These are phyloP conservation scores for Gryon sp. DNA, from an alignment of 1,140 invertebrate genomes.

Conservation along the genomic window DNA sequence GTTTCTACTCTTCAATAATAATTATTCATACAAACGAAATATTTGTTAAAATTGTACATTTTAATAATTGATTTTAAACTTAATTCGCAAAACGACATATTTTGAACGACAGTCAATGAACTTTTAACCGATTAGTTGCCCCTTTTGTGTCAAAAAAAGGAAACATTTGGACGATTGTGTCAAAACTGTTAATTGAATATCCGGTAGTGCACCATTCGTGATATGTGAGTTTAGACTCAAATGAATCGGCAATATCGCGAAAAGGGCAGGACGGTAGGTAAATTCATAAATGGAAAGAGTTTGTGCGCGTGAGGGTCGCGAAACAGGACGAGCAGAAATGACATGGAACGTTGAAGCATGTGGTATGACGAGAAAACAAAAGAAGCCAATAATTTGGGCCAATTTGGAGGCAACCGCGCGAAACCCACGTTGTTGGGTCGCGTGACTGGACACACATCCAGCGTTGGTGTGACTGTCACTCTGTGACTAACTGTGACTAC, in stretches of 20 bases:
- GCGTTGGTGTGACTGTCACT: constrained; percentile 69
- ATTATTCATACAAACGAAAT: too few relatives aligned
- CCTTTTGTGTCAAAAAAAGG: too few relatives aligned
- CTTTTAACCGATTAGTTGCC: too few relatives aligned
- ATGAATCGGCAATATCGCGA: constrained; percentile 40
- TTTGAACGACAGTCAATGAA: too few relatives aligned
- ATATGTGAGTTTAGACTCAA: constrained; percentile 14
- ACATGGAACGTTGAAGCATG: constrained; percentile 72
- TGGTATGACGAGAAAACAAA: constrained; percentile 78
- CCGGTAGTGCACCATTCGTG: background rate
- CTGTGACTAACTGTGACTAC: constrained; percentile 67
- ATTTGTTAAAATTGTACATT: too few relatives aligned
- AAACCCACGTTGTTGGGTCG: constrained; percentile 70
- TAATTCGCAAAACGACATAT: too few relatives aligned
- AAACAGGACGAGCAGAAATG: constrained; percentile 72
- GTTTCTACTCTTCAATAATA: too few relatives aligned
- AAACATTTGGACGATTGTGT: too few relatives aligned
- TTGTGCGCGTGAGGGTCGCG: constrained; percentile 58
- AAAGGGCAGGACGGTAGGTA: constrained; percentile 35
- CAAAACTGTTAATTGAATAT: constrained; percentile 36
- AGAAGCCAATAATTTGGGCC: constrained; percentile 79
- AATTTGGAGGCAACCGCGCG: constrained; percentile 78
- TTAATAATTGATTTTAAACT: too few relatives aligned
- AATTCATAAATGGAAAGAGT: constrained; percentile 30
- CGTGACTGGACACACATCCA: constrained; percentile 71